Evolutionary conservation across 35 echinoderm and acorn worm species (phyloP).

Genomic region (Anneissia japonica): DNA sequence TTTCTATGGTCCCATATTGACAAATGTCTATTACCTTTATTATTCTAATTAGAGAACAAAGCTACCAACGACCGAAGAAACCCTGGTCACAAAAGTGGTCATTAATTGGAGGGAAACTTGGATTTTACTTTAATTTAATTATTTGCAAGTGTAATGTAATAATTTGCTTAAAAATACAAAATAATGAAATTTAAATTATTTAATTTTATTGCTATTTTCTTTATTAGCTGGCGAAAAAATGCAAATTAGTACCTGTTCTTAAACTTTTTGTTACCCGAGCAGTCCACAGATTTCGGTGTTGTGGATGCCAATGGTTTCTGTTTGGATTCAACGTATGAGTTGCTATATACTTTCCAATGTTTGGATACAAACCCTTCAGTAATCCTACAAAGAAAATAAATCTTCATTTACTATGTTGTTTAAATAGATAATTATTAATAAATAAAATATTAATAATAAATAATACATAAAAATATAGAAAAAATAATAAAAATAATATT

Average conservation of each 20-base stretch:
- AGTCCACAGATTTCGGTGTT: slow-evolving; percentile 14
- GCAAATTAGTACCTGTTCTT: neutral
- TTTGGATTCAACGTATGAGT: slow-evolving; percentile 62
- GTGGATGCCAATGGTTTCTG: slow-evolving; percentile 28
- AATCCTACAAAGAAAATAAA: slow-evolving; percentile 54
- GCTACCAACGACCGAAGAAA: no score
- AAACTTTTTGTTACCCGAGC: neutral
- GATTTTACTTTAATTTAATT: no score
- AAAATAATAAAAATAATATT: neutral
- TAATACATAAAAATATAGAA: neutral
- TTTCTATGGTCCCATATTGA: no score
- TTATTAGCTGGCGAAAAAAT: neutral
- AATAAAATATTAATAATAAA: neutral
- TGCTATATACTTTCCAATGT: slow-evolving; percentile 83
- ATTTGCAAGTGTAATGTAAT: neutral
- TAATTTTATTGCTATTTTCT: neutral
- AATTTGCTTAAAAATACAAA: neutral
- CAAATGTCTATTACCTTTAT: no score
- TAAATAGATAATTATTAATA: no score
- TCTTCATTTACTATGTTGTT: neutral
- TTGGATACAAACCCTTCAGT: slow-evolving; percentile 58
- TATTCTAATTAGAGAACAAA: no score
- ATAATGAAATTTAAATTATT: neutral
- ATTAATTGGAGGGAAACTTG: no score
- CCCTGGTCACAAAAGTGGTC: no score